Evolutionary conservation across 2,888 invertebrate genomes (phyloP).

Genomic region (Boloria euphrosyne): DNA sequence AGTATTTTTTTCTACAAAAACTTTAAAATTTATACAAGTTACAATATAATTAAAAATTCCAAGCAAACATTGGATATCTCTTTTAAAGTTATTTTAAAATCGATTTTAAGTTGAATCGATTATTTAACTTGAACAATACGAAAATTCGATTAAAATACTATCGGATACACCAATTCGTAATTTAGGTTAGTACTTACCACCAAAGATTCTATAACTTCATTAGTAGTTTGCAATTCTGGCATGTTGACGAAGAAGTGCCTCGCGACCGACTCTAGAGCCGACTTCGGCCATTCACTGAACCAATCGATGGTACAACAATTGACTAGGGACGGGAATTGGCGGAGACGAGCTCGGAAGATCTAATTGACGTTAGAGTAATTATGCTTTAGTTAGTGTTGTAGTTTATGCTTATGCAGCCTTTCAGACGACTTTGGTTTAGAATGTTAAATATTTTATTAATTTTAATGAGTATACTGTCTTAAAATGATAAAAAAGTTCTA

Average conservation of each 20-base stretch:
- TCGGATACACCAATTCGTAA: not conserved
- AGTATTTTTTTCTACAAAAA: no score
- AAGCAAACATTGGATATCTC: no score
- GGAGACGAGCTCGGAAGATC: slow-evolving; percentile 88
- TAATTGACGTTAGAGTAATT: slow-evolving; percentile 36
- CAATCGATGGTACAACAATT: slow-evolving; percentile 97
- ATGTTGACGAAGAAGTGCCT: slow-evolving; percentile 86
- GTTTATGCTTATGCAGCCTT: no score
- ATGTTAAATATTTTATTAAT: no score
- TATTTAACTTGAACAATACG: slow-evolving; percentile 1
- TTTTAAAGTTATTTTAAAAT: no score
- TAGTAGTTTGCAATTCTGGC: slow-evolving; percentile 83
- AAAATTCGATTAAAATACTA: not conserved
- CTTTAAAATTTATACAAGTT: no score
- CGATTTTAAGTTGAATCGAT: no score
- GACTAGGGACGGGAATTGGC: slow-evolving; percentile 94
- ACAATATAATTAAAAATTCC: no score
- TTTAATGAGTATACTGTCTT: no score
- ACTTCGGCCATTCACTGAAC: slow-evolving; percentile 95
- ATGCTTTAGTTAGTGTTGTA: no score
- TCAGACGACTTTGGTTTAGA: no score
- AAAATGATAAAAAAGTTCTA: no score
- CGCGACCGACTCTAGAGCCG: slow-evolving; percentile 92
- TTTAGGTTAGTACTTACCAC: slow-evolving; percentile 78
- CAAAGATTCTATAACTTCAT: slow-evolving; percentile 84